A percentile compares a stretch with the other conserved stretches of the same genome.
These are phyloP conservation scores for Dasysyrphus tricinctus DNA, from an alignment of 2,888 invertebrate species.

Conservation along the genomic window DNA sequence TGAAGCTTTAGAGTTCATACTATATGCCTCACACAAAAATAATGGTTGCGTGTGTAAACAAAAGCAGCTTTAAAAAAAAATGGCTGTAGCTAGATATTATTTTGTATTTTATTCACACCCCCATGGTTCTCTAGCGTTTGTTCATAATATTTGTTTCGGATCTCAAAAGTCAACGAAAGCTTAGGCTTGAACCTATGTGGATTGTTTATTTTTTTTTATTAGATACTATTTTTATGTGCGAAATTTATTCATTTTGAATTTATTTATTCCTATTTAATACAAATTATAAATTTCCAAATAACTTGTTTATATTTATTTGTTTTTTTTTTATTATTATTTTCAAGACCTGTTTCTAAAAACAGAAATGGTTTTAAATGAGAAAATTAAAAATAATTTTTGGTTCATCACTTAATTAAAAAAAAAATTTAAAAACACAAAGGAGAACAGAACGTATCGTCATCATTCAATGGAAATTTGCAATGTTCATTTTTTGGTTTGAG, in stretches of 20 bases:
- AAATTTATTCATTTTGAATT: background rate
- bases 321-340: constrained; percentile 1
- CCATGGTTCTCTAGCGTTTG: background rate
- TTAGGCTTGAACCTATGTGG: background rate
- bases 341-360: background rate
- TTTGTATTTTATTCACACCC: background rate
- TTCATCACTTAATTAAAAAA: background rate
- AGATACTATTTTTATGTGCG: background rate
- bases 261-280: background rate
- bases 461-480: too few relatives aligned
- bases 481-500: too few relatives aligned
- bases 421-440: too few relatives aligned
- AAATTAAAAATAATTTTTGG: background rate
- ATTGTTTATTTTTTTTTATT: background rate
- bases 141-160: background rate
- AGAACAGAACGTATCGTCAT: too few relatives aligned
- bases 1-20: background rate
- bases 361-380: background rate
- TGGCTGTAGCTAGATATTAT: background rate
- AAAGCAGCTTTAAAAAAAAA: constrained; percentile 10
- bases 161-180: background rate
- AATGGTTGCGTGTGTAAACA: constrained; percentile 17
- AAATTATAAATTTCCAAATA: background rate
- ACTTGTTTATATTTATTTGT: background rate
- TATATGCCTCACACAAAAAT: constrained; percentile 1